phyloP scores from a whole-genome alignment of 2,888 invertebrate species.

The Synanthedon vespiformis region DNA sequence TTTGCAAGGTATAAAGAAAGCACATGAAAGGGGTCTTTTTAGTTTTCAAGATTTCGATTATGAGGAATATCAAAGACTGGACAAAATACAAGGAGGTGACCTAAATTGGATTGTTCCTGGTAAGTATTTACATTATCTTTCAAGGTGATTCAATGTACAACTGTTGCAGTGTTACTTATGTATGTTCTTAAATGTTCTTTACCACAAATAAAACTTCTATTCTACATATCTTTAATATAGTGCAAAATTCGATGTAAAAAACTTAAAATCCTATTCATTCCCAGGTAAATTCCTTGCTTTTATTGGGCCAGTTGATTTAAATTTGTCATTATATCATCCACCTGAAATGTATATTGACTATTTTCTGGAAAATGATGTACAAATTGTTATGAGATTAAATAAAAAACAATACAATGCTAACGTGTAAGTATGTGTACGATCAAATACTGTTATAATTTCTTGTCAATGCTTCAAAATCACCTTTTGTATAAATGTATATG shows the following conservation, averaged over 20 bases:
- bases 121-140: slow-evolving; percentile 42
- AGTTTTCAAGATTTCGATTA: slow-evolving; percentile 86
- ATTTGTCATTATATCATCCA: slow-evolving; percentile 70
- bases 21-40: slow-evolving; percentile 79
- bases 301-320: slow-evolving; percentile 79
- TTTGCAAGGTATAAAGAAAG: slow-evolving; percentile 76
- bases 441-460: neutral
- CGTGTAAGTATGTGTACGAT: slow-evolving; percentile 52
- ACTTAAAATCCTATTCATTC: neutral
- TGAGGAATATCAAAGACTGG: slow-evolving; percentile 84
- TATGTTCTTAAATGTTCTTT: too few relatives aligned
- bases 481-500: too few relatives aligned
- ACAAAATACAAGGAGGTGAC: slow-evolving; percentile 87
- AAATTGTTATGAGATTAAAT: slow-evolving; percentile 86
- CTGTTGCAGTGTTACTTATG: too few relatives aligned
- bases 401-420: slow-evolving; percentile 83
- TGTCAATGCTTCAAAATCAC: too few relatives aligned
- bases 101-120: slow-evolving; percentile 91
- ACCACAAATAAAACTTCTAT: too few relatives aligned
- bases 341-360: slow-evolving; percentile 90
- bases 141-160: slow-evolving; percentile 36
- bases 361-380: slow-evolving; percentile 83
- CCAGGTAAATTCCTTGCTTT: slow-evolving; percentile 85
- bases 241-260: too few relatives aligned
- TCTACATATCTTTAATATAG: too few relatives aligned